Evolutionary conservation across 2,113 vertebrate genomes (phyloP).

Genomic region (Ammodytes dubius): DNA sequence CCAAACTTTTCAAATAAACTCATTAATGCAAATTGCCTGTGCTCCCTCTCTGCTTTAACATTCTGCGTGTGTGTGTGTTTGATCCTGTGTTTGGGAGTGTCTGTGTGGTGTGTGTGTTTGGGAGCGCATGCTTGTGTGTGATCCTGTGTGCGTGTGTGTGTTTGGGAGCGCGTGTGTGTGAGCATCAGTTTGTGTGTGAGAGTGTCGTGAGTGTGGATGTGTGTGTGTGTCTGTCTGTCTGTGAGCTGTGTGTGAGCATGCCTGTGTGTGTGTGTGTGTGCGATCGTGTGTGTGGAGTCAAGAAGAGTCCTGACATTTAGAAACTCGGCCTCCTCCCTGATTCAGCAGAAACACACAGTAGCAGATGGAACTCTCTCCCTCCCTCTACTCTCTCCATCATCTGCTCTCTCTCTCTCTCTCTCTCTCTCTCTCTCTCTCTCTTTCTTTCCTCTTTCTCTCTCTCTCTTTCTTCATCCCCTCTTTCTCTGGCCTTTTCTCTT

Average conservation of each 20-base stretch:
- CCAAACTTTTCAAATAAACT: conserved; percentile 43
- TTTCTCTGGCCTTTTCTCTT: neutral
- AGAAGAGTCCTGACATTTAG: conserved; percentile 54
- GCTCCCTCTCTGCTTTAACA: conserved; percentile 22
- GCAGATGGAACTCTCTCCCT: conserved; percentile 19
- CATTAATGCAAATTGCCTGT: conserved; percentile 49
- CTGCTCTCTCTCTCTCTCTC: neutral
- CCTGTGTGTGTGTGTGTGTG: neutral
- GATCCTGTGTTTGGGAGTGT: neutral
- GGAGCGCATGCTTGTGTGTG: neutral
- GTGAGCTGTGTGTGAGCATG: neutral
- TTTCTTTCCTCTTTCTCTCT: too few relatives aligned
- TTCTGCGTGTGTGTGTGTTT: neutral
- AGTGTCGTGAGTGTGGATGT: too few relatives aligned
- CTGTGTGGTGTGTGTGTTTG: conserved; percentile 3
- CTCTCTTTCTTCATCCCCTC: neutral
- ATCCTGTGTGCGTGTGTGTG: neutral
- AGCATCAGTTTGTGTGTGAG: too few relatives aligned
- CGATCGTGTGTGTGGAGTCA: conserved; percentile 1
- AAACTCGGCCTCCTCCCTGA: conserved; percentile 54
- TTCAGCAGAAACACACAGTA: conserved; percentile 59
- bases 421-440: neutral
- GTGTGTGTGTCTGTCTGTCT: neutral
- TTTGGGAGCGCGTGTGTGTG: neutral
- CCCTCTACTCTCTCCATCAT: neutral